Evolutionary conservation across 2,113 vertebrate species (phyloP), one percentile per base, ranked within the genome.

Genomic region (Otolemur garnettii): DNA sequence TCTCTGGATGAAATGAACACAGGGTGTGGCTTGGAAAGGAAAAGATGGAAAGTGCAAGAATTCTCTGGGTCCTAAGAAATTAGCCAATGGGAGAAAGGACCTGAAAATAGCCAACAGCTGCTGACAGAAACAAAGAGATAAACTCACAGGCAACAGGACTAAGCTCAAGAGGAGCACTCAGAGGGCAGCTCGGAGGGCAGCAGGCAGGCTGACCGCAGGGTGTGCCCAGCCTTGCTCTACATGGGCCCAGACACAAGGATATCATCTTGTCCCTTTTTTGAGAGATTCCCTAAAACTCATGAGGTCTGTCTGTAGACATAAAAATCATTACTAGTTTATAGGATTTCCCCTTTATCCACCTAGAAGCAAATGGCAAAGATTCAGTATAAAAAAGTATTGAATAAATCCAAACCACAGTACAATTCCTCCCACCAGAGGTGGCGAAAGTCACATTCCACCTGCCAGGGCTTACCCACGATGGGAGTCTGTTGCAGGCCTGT

Each of bases 131-230:
- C 4, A 14, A 66, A 50, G 15, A 26, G 28, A 26, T 5, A 42
- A 28, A 3, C 28, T 53, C 57, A 45, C 50, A 28, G 50, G 50
- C n/a, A 22, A 26, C 45, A 90, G 71, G n/a, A 38, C 50, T 28
- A 33, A 60, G 21, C 45, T 50, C 2, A 26, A 35, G 50, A 33
- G 18, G 21, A 60, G 81, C 33, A 53, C 14, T 19, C n/a, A 38
- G n/a, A 1, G 7, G 2, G 30, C 59, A 38, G 38, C 11, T 38
- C 38, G 38, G n/a, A 1, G 7, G 2, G 30, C 59, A 38, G 38
- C 14, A 13, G 6, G 4, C 8, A 1, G 0, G 19, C 4, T 2
- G 0, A 4, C 30, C 22, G 35, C 33, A 5, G 5, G 28, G 62
- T 4, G 1, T 4, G 11, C 2, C 5, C 5, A 38, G 53, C 66